Conservation (phyloP, 2,113 vertebrate genomes). For the Centropus bengalensis region DNA sequence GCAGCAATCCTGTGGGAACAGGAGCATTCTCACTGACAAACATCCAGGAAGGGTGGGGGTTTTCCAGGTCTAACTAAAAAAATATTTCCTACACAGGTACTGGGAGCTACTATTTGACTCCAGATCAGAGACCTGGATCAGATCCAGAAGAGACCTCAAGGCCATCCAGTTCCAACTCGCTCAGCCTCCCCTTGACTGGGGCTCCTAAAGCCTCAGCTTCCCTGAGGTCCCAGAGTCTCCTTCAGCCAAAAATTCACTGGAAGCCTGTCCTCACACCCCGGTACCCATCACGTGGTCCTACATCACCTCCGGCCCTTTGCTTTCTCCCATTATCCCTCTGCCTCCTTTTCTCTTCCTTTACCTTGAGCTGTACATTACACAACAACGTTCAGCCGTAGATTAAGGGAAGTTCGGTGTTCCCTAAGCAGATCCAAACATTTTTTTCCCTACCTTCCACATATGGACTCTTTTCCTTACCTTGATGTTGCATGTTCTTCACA, state of each 20-base stretch:
- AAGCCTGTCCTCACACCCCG: not conserved
- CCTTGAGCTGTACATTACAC: not conserved
- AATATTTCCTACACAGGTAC: not conserved
- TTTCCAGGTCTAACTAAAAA: not conserved
- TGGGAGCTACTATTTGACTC: not conserved
- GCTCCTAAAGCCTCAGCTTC: not conserved
- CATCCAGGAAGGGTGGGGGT: not conserved
- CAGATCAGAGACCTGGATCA: not conserved
- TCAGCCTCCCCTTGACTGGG: not conserved
- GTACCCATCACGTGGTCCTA: not conserved
- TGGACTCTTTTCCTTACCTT: not conserved
- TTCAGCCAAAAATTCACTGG: not conserved
- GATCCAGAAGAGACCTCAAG: no score
- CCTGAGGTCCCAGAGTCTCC: not conserved
- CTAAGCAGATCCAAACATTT: not conserved
- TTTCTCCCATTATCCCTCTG: not conserved
- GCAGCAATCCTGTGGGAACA: not conserved
- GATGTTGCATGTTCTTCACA: not conserved
- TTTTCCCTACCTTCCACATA: not conserved
- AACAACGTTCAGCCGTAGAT: not conserved
- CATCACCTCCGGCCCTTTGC: not conserved
- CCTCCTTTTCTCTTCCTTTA: not conserved
- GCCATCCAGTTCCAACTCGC: no score
- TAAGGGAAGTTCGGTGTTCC: not conserved
- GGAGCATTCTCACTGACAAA: not conserved